Base-by-base conservation (phyloP, 1,140 invertebrate genomes). In the Drosophila ficusphila region DNA sequence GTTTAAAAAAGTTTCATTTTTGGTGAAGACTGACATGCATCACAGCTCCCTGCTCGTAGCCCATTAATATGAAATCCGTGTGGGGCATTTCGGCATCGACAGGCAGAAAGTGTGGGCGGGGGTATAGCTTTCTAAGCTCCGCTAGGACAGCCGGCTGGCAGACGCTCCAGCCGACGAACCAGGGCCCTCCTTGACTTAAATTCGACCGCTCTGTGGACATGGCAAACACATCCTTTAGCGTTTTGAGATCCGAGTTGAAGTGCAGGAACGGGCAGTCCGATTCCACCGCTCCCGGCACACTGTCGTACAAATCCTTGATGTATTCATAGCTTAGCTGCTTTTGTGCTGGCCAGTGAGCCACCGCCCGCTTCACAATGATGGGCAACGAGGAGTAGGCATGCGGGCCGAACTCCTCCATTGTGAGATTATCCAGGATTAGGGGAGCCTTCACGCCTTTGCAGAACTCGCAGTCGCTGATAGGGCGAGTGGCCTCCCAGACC, bases 151-250 rank as follows among this genome's bases (percentile, higher is more conserved):
- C 93, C 16, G 95, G 94, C 93, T 98, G 95, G 90, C 97, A 98
- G 90, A 98, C 98, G 64, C 96, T 96, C 97, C 97, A 98, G 61
- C 97, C 97, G 57, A 98, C 95, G 92, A 98, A 98, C 97, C 97
- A 98, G 0, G 96, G 94, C 27, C 94, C 92, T 4, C 94, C 94
- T 11, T 92, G 92, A 39, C 91, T 89, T 90, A 95, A 94, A 42
- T 92, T 91, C 0, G 95, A 94, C 78, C 96, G 93, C 33, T 92
- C 92, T 27, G 93, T 89, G 1, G 94, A 93, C 95, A 97, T 96
- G 38, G 93, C 92, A 85, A 98, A 96, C 14, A 97, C 96, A 86
- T 98, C 95, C 52, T 93, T 92, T 29, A 98, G 89, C 31, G 94
- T 94, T 46, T 94, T 93, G 76, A 98, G 95, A 90, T 97, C 94